Conservation (phyloP, 2,113 vertebrate genomes). For the Perca schrenkii region DNA sequence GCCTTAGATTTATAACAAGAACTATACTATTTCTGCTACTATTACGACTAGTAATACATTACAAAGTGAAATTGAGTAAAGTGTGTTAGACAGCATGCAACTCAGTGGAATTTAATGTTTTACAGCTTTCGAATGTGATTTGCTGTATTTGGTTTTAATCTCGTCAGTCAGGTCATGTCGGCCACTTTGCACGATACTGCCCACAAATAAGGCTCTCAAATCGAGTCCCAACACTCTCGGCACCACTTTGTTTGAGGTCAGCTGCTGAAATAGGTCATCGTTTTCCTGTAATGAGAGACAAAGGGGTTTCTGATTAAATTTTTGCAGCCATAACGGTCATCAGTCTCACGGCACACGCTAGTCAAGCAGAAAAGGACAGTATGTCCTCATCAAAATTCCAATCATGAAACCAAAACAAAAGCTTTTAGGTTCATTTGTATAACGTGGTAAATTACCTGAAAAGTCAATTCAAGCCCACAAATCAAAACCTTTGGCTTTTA, state of each 20-base stretch:
- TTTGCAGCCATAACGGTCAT: constrained; percentile 51
- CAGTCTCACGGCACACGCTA: constrained; percentile 57
- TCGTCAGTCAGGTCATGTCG: constrained; percentile 1
- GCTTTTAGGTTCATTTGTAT: constrained; percentile 72
- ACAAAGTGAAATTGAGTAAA: neutral
- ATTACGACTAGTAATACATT: neutral
- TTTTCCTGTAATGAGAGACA: constrained; percentile 65
- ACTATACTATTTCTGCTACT: no score
- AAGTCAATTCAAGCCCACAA: constrained; percentile 54
- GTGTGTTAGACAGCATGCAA: neutral
- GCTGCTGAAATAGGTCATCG: constrained; percentile 63
- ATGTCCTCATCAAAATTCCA: constrained; percentile 75
- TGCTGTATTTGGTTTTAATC: constrained; percentile 12
- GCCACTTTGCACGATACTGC: constrained; percentile 20
- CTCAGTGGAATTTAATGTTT: neutral
- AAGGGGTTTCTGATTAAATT: constrained; percentile 69
- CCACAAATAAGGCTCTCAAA: constrained; percentile 40
- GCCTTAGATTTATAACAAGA: neutral
- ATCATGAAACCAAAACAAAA: constrained; percentile 72
- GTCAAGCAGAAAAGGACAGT: constrained; percentile 63
- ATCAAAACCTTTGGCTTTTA: constrained; percentile 47
- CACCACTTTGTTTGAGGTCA: constrained; percentile 69
- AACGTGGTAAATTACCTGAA: constrained; percentile 67
- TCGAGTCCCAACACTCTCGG: constrained; percentile 52
- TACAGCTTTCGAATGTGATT: neutral